A percentile compares a stretch with the other conserved stretches of the same genome.
phyloP scores from a whole-genome alignment of 2,797 vertebrate genomes.

The Microcaecilia unicolor region DNA sequence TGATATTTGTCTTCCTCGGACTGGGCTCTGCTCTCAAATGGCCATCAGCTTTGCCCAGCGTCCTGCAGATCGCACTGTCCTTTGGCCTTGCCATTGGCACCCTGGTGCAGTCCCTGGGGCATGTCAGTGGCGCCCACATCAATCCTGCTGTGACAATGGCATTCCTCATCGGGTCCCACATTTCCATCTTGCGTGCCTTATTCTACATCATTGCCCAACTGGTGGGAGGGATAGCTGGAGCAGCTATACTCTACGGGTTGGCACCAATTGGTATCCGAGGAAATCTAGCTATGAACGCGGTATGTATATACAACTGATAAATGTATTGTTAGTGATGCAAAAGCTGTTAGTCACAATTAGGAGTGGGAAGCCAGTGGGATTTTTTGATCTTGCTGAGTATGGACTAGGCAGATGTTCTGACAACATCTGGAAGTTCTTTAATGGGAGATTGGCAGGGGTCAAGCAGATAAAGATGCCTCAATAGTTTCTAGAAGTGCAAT shows the following conservation, averaged over 20 bases:
- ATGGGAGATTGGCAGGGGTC: too few species aligned
- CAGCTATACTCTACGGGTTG: slow-evolving; percentile 51
- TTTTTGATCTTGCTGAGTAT: neutral
- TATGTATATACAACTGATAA: too few species aligned
- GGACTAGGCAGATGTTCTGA: neutral
- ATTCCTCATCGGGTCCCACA: slow-evolving; percentile 58
- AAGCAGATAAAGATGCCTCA: too few species aligned
- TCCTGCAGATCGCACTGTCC: slow-evolving; percentile 56
- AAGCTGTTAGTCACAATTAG: too few species aligned
- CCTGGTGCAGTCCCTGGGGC: slow-evolving; percentile 52
- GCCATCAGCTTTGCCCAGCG: slow-evolving; percentile 50
- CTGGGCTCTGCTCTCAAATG: slow-evolving; percentile 60
- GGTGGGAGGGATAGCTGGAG: slow-evolving; percentile 50
- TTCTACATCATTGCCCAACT: slow-evolving; percentile 57
- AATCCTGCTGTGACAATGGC: slow-evolving; percentile 59
- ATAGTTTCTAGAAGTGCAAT: too few species aligned
- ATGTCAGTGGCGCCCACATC: slow-evolving; percentile 55
- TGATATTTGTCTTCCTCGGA: slow-evolving; percentile 63
- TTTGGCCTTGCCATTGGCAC: slow-evolving; percentile 59
- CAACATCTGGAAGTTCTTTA: too few species aligned
- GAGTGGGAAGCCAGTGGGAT: too few species aligned
- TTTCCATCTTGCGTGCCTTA: slow-evolving; percentile 46
- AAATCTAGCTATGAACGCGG: slow-evolving; percentile 54
- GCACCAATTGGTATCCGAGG: slow-evolving; percentile 42
- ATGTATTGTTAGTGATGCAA: too few species aligned